Evolutionary conservation across 2,113 vertebrate species (phyloP).

Genomic region (Capricornis sumatraensis): DNA sequence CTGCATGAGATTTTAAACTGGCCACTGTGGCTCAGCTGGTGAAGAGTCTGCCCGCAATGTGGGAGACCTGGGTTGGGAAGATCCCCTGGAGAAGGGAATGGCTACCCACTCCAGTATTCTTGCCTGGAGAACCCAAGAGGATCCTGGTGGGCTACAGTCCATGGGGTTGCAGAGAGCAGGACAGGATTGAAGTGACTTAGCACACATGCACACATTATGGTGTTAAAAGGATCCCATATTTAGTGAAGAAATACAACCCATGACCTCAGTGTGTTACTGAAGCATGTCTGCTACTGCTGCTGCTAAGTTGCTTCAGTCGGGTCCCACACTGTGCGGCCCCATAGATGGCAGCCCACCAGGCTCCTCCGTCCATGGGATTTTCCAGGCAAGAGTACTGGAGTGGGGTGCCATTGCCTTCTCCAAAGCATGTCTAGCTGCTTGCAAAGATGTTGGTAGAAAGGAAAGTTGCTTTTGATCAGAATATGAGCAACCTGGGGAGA

Average conservation of each 20-base stretch:
- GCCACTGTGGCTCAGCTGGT: not conserved
- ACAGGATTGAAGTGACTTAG: not conserved
- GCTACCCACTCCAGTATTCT: not conserved
- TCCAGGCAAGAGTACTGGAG: too few relatives aligned
- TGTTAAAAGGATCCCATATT: not conserved
- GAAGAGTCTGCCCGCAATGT: not conserved
- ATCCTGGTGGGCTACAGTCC: not conserved
- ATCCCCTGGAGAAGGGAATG: not conserved
- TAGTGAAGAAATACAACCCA: not conserved
- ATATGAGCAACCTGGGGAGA: not conserved
- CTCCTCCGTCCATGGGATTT: too few relatives aligned
- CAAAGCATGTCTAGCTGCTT: not conserved
- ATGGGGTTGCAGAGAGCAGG: accelerated
- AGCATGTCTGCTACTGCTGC: not conserved
- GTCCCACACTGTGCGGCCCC: too few relatives aligned
- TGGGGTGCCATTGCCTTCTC: too few relatives aligned
- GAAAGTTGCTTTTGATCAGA: not conserved
- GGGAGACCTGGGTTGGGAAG: not conserved
- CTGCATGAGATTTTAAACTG: not conserved
- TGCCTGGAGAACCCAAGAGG: not conserved
- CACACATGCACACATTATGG: not conserved
- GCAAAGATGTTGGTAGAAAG: not conserved
- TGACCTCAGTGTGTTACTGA: not conserved
- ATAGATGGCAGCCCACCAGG: too few relatives aligned
- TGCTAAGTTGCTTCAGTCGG: too few relatives aligned